These are phyloP conservation scores for Dryomyza anilis DNA, from an alignment of 2,888 invertebrate genomes.

Conservation along the genomic window DNA sequence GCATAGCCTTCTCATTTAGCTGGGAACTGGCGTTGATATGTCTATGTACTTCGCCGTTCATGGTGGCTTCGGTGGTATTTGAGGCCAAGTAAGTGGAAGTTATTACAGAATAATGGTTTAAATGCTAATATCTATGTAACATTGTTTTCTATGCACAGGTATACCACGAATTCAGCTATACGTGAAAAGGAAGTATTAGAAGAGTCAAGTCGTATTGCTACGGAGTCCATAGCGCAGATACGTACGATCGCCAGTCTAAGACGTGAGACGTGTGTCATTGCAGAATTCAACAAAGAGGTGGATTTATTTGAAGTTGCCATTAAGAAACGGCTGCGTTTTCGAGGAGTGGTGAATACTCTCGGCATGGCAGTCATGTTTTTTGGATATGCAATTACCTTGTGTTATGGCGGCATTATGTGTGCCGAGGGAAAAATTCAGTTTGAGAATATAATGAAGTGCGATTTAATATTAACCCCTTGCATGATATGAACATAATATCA, in stretches of 20 bases:
- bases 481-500: neutral
- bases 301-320: slow-evolving; percentile 62
- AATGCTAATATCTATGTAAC: neutral
- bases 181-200: slow-evolving; percentile 69
- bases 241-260: slow-evolving; percentile 71
- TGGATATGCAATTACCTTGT: slow-evolving; percentile 73
- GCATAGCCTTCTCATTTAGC: slow-evolving; percentile 68
- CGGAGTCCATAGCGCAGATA: slow-evolving; percentile 75
- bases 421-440: slow-evolving; percentile 68
- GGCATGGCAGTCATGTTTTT: slow-evolving; percentile 74
- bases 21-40: slow-evolving; percentile 75
- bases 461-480: slow-evolving; percentile 29
- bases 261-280: slow-evolving; percentile 67
- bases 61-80: slow-evolving; percentile 69
- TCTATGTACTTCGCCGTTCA: slow-evolving; percentile 69
- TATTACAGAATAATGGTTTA: neutral
- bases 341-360: slow-evolving; percentile 73
- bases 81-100: slow-evolving; percentile 63
- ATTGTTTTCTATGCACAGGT: slow-evolving; percentile 43
- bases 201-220: slow-evolving; percentile 72
- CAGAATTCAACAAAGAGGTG: slow-evolving; percentile 67
- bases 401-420: slow-evolving; percentile 74
- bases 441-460: slow-evolving; percentile 73
- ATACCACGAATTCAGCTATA: slow-evolving; percentile 67
- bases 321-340: slow-evolving; percentile 65